phyloP scores from a whole-genome alignment of 1,140 invertebrate species.

The Sogatella furcifera region DNA sequence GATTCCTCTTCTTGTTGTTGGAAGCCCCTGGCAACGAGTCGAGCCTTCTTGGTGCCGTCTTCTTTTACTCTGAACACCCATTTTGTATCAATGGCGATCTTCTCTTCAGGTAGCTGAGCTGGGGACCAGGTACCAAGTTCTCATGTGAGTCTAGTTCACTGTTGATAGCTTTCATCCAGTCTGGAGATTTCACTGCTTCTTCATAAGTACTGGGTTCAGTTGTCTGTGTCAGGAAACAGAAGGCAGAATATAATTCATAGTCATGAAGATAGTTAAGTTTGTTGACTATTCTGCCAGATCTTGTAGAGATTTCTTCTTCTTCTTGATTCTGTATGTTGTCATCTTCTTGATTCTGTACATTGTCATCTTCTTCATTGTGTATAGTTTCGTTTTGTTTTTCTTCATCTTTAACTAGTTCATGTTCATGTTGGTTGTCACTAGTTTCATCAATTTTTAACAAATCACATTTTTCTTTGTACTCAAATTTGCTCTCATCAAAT shows the following conservation, averaged over 20 bases:
- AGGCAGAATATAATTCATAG: slow-evolving; percentile 11
- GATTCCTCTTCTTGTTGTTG: slow-evolving; percentile 12
- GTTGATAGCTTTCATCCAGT: slow-evolving; percentile 32
- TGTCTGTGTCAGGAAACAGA: slow-evolving; percentile 4
- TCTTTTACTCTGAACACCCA: slow-evolving; percentile 30
- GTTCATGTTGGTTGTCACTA: not conserved
- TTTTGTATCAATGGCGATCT: slow-evolving; percentile 27
- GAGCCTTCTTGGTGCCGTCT: slow-evolving; percentile 20
- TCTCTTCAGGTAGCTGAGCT: slow-evolving; percentile 22
- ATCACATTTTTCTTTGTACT: not conserved
- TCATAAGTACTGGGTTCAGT: slow-evolving; percentile 18
- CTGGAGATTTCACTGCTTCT: slow-evolving; percentile 27
- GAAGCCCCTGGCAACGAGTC: slow-evolving; percentile 21
- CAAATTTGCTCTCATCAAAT: slow-evolving; percentile 8
- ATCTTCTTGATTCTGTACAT: not conserved
- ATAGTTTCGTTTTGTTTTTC: slow-evolving; percentile 4
- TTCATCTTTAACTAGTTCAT: not conserved
- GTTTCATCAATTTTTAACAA: not conserved
- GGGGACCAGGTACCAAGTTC: slow-evolving; percentile 31
- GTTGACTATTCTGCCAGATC: not conserved
- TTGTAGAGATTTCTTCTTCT: not conserved
- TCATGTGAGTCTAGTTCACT: slow-evolving; percentile 29
- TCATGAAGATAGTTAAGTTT: not conserved
- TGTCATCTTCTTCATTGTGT: not conserved
- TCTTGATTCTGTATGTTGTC: not conserved